Evolutionary conservation across 2,797 vertebrate species (phyloP), one percentile per base, ranked within the genome.

Genomic region (Oreochromis mossambicus): DNA sequence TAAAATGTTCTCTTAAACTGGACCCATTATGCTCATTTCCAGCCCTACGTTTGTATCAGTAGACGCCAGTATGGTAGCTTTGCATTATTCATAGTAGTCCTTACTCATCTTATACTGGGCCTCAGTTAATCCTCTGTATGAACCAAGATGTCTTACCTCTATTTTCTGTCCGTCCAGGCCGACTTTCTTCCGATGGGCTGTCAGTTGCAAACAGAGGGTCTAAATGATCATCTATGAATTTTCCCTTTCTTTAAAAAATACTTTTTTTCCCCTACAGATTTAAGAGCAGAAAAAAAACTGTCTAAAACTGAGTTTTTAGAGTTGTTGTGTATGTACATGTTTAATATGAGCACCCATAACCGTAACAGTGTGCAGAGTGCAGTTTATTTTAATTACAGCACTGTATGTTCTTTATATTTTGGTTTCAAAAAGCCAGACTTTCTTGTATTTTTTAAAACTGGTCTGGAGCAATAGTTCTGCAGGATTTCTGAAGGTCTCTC

Each of bases 1-100:
- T 83, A 75, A 75, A 75, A 75, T 75, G 26, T 51, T 75, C 70
- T 51, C 70, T 75, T 75, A 75, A 51, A 75, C 46, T 75, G 70
- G 46, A n/a, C 17, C 70, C 17, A 51, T 75, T 51, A 75, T 75
- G 70, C 46, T 75, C 70, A 51, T 34, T 75, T 75, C 46, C 26
- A 75, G 46, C 70, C 48, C 70, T 46, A 50, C 46, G 51, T 32
- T 51, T 34, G 26, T 51, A 34, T 75, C 15, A 51, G 10, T 51
- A 32, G 70, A 50, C 26, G 13, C 11, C 12, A 75, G 26, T 50
- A 34, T 32, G 70, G 70, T 34, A 75, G 70, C 46, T 75, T 51
- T 75, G 70, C 70, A 75, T 75, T 75, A 75, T 75, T 75, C 26
- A 75, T 75, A 51, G 26, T 34, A n/a, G 5, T 75, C 70, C 26